Conservation (phyloP, 2,888 invertebrate genomes). For the Aromia moschata region DNA sequence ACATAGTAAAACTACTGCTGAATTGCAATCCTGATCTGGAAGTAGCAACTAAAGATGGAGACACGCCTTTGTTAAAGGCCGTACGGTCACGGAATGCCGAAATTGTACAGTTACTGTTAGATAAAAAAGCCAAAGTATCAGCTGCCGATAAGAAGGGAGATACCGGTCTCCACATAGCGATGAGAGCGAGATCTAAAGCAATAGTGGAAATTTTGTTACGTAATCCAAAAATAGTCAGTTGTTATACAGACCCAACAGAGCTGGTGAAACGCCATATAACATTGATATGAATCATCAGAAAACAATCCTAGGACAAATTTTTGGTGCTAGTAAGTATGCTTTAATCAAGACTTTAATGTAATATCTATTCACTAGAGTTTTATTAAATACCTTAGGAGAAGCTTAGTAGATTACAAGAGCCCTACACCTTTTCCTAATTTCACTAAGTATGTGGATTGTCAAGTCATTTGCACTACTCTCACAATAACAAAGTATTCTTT, state of each 20-base stretch:
- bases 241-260: slow-evolving; percentile 91
- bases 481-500: too few relatives aligned
- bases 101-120: slow-evolving; percentile 88
- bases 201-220: slow-evolving; percentile 93
- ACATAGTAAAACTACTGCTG: slow-evolving; percentile 84
- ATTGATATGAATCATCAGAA: slow-evolving; percentile 96
- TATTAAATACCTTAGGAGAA: too few relatives aligned
- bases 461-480: too few relatives aligned
- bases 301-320: slow-evolving; percentile 94
- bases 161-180: slow-evolving; percentile 94
- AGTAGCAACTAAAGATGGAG: slow-evolving; percentile 92
- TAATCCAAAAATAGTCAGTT: slow-evolving; percentile 95
- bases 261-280: slow-evolving; percentile 97
- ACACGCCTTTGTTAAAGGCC: slow-evolving; percentile 90
- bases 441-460: too few relatives aligned
- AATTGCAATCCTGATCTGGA: slow-evolving; percentile 94
- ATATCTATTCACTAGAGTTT: too few relatives aligned
- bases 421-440: too few relatives aligned
- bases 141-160: slow-evolving; percentile 93
- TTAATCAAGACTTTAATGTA: too few relatives aligned
- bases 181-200: slow-evolving; percentile 92
- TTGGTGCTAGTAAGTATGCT: slow-evolving; percentile 79
- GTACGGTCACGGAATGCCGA: slow-evolving; percentile 91
- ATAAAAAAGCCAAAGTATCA: slow-evolving; percentile 91
- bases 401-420: too few relatives aligned